Conservation (phyloP, 2,113 vertebrate genomes). For the Caloenas nicobarica region DNA sequence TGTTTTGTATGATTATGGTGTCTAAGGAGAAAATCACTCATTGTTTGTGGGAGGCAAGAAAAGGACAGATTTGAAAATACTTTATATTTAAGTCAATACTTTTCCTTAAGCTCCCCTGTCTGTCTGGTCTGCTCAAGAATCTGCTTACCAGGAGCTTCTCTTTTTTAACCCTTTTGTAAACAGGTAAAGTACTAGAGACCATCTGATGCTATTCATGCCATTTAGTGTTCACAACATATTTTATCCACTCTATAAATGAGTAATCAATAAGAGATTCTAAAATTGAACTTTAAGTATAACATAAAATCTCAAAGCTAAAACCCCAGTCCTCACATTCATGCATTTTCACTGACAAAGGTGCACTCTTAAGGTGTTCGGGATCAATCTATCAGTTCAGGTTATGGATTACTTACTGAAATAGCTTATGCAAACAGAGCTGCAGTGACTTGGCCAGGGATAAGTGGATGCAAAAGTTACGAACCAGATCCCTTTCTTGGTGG, state of each 20-base stretch:
- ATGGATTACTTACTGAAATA: neutral
- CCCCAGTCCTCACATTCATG: neutral
- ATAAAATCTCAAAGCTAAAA: neutral
- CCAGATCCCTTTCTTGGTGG: neutral
- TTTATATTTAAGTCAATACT: neutral
- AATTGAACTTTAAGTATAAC: neutral
- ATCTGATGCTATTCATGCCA: neutral
- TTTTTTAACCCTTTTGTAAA: neutral
- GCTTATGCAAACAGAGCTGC: neutral
- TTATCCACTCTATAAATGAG: neutral
- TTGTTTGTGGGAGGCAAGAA: neutral
- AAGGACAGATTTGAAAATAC: neutral
- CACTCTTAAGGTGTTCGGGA: neutral
- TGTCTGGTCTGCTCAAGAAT: neutral
- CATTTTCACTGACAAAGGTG: neutral
- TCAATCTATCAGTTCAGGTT: neutral
- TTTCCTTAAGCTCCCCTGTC: neutral
- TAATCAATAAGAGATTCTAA: neutral
- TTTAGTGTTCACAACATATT: rapidly evolving
- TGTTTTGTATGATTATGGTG: neutral
- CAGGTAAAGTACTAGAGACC: neutral
- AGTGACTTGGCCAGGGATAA: neutral
- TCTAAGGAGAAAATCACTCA: neutral
- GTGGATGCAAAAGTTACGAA: neutral
- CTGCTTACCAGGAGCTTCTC: neutral